These are phyloP conservation scores for Mercenaria mercenaria DNA, from an alignment of 1,140 invertebrate species.

Conservation along the genomic window DNA sequence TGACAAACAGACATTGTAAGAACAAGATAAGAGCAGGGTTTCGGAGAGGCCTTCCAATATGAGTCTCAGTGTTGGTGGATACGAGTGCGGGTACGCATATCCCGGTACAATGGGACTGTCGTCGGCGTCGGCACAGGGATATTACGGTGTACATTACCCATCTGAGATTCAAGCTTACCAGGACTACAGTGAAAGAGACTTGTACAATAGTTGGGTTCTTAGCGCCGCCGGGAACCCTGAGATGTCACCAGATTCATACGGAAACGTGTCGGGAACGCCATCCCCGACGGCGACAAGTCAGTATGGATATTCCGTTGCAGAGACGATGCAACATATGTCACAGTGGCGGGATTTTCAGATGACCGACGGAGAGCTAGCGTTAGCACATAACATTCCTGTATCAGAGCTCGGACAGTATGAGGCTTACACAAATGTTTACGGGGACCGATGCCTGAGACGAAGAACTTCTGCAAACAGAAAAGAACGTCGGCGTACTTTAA, in stretches of 20 bases:
- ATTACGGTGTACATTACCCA: slow-evolving; percentile 27
- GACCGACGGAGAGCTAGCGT: slow-evolving; percentile 54
- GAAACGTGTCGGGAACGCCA: slow-evolving; percentile 41
- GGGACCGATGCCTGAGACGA: slow-evolving; percentile 74
- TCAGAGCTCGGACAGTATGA: slow-evolving; percentile 75
- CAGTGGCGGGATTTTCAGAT: slow-evolving; percentile 48
- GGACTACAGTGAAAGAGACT: slow-evolving; percentile 42
- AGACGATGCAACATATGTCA: not conserved
- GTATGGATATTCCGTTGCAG: slow-evolving; percentile 34
- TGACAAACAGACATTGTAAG: slow-evolving; percentile 60
- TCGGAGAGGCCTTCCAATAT: slow-evolving; percentile 6
- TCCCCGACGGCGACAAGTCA: slow-evolving; percentile 31
- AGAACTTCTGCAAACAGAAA: slow-evolving; percentile 92
- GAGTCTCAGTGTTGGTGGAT: slow-evolving; percentile 64
- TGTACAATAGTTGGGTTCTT: slow-evolving; percentile 53
- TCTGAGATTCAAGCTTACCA: not conserved
- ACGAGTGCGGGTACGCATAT: slow-evolving; percentile 46
- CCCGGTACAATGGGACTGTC: slow-evolving; percentile 49
- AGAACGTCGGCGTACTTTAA: slow-evolving; percentile 94
- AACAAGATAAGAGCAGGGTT: slow-evolving; percentile 50
- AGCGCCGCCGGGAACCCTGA: not conserved
- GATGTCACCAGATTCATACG: slow-evolving; percentile 54
- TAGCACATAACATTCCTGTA: slow-evolving; percentile 47
- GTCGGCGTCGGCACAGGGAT: slow-evolving; percentile 24
- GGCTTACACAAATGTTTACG: slow-evolving; percentile 68